phyloP scores from a whole-genome alignment of 2,888 invertebrate species.

The Trissoscelio sp. region DNA sequence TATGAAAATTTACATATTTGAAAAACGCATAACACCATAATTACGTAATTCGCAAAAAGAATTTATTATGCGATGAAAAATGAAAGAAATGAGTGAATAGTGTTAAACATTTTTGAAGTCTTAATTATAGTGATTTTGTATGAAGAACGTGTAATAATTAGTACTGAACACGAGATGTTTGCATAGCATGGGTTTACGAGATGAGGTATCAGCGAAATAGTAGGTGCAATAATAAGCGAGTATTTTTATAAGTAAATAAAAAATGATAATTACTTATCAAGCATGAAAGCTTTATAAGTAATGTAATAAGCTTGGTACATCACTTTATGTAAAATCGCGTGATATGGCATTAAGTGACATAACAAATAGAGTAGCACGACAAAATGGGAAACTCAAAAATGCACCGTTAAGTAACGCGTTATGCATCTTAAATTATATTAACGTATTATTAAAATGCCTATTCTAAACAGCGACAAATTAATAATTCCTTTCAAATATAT shows the following conservation, averaged over 20 bases:
- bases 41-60: constrained; percentile 26
- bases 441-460: too few relatives aligned
- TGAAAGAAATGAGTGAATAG: constrained; percentile 4
- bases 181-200: constrained; percentile 15
- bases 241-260: constrained; percentile 22
- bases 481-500: too few relatives aligned
- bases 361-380: constrained; percentile 38
- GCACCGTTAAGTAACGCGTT: constrained; percentile 10
- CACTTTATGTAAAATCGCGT: constrained; percentile 41
- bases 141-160: constrained; percentile 36
- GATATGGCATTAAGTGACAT: constrained; percentile 59
- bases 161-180: constrained; percentile 42
- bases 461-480: too few relatives aligned
- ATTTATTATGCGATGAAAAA: constrained; percentile 15
- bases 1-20: constrained; percentile 1
- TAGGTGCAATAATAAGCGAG: constrained; percentile 34
- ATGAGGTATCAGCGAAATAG: constrained; percentile 15
- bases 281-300: constrained; percentile 28
- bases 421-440: constrained; percentile 1
- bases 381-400: constrained; percentile 34
- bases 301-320: constrained; percentile 34
- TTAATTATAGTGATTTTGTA: constrained; percentile 38
- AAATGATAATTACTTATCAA: constrained; percentile 50
- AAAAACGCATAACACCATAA: constrained; percentile 25
- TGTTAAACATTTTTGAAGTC: constrained; percentile 21